Conservation (phyloP, 64 coral and sea anemone genomes). For the Platygyra sinensis region DNA sequence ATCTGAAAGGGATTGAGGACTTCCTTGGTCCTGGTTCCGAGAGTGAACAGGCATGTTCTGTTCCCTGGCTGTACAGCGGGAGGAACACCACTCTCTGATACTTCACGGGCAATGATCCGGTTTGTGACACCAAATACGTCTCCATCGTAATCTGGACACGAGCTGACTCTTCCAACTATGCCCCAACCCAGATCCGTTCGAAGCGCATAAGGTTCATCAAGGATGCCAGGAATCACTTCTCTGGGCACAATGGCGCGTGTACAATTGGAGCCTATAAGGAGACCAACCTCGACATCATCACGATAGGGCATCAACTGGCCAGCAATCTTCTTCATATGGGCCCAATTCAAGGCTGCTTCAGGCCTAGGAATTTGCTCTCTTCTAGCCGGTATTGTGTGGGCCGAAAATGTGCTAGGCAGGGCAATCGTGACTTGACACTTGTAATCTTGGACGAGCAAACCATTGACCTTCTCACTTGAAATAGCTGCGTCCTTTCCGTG, state of each 20-base stretch:
- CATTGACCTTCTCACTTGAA: neutral
- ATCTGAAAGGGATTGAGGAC: conserved; percentile 36
- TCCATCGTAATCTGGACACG: neutral
- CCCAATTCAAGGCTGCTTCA: neutral
- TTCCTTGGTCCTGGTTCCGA: conserved; percentile 20
- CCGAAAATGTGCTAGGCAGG: conserved; percentile 15
- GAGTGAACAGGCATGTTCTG: neutral
- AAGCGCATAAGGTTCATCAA: conserved; percentile 24
- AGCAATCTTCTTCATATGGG: neutral
- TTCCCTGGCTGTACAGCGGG: too few species aligned
- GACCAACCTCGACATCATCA: neutral
- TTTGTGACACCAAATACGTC: neutral
- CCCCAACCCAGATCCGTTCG: conserved; percentile 32
- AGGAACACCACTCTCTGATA: neutral
- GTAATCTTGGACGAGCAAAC: neutral
- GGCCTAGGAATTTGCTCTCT: too few species aligned
- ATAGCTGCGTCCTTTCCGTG: neutral
- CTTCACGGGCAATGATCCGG: conserved; percentile 19
- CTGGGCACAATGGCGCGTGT: neutral
- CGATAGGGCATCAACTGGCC: conserved; percentile 17
- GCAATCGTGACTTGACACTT: neutral
- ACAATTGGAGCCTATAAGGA: conserved; percentile 42
- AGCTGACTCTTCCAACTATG: conserved; percentile 12
- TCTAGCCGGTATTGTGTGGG: neutral
- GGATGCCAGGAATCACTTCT: conserved; percentile 7